These are phyloP conservation scores for Candoia aspera DNA, from an alignment of 2,113 vertebrate genomes.

Conservation along the genomic window DNA sequence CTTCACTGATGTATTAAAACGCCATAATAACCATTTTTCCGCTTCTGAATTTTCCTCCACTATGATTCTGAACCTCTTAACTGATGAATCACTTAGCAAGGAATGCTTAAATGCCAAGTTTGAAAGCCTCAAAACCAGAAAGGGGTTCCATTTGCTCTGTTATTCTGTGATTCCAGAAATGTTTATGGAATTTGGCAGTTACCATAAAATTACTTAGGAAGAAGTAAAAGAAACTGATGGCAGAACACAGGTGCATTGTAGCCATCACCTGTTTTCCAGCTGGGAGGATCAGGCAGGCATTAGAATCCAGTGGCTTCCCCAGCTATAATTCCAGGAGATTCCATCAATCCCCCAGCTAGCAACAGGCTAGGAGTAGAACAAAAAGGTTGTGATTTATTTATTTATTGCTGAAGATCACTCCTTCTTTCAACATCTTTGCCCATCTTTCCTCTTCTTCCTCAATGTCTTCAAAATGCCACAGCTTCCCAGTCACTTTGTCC, in stretches of 20 bases:
- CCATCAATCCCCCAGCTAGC: background rate
- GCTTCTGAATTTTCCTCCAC: background rate
- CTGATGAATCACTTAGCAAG: background rate
- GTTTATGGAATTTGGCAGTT: background rate
- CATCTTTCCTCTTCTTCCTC: background rate
- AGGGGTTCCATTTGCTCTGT: background rate
- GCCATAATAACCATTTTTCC: background rate
- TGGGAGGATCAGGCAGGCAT: background rate
- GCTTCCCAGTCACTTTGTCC: background rate
- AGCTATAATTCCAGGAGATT: conserved; percentile 18
- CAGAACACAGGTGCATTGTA: background rate
- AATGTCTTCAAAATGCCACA: background rate
- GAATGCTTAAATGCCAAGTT: background rate
- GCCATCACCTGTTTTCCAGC: background rate
- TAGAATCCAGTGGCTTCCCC: background rate
- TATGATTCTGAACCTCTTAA: background rate
- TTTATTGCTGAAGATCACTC: background rate
- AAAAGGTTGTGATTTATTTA: background rate
- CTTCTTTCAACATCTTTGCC: background rate
- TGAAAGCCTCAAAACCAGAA: background rate
- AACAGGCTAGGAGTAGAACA: background rate
- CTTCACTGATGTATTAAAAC: background rate
- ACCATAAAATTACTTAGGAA: background rate
- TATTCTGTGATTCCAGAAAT: background rate
- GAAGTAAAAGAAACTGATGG: background rate